phyloP scores from a whole-genome alignment of 2,888 invertebrate genomes.

The Platynereis dumerilii region DNA sequence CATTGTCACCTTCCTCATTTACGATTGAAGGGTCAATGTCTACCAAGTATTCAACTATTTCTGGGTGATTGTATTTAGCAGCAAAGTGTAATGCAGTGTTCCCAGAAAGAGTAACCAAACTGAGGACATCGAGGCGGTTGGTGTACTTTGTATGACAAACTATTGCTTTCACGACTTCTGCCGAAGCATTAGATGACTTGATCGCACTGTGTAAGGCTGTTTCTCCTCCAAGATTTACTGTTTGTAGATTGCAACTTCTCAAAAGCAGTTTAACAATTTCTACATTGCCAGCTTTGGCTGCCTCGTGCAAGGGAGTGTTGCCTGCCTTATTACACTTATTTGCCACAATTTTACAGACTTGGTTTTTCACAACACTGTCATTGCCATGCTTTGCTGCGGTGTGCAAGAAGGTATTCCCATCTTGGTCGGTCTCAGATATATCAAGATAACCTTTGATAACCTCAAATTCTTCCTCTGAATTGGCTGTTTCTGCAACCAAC shows the following conservation, averaged over 20 bases:
- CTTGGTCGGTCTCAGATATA: constrained; percentile 39
- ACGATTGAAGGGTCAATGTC: constrained; percentile 21
- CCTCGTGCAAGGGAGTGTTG: constrained; percentile 54
- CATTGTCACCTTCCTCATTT: constrained; percentile 45
- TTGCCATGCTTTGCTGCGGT: constrained; percentile 46
- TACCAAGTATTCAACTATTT: too few relatives aligned
- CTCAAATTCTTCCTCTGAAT: too few relatives aligned
- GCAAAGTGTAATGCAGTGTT: too few relatives aligned
- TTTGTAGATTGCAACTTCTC: neutral
- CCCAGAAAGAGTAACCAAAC: constrained; percentile 39
- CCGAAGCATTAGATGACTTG: neutral
- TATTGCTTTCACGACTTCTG: neutral
- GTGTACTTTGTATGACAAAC: neutral
- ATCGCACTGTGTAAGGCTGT: neutral
- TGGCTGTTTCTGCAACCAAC: too few relatives aligned
- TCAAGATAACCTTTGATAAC: constrained; percentile 38
- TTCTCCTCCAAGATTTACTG: neutral
- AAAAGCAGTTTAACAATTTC: constrained; percentile 43
- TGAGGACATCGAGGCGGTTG: neutral
- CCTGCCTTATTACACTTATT: constrained; percentile 45
- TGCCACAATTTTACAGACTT: constrained; percentile 35
- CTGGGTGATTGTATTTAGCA: too few relatives aligned
- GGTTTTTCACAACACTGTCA: constrained; percentile 41
- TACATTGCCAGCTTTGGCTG: constrained; percentile 47
- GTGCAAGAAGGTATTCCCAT: constrained; percentile 50